Base-by-base conservation (phyloP, 2,888 invertebrate species). In the Chydorus sphaericus region DNA sequence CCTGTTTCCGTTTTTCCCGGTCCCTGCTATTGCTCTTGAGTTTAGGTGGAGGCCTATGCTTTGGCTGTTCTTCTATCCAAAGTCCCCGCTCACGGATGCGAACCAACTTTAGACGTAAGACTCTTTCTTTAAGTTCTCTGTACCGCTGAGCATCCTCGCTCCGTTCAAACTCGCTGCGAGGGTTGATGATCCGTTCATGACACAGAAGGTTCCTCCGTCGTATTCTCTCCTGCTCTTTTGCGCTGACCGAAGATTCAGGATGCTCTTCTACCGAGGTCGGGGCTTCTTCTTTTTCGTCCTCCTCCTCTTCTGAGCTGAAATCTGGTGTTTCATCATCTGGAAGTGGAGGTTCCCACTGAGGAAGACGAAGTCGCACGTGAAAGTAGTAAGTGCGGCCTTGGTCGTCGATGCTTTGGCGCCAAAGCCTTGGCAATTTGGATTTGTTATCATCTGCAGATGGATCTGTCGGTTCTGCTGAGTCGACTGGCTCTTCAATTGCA, bases 381-480 rank as follows among this genome's bases (percentile, higher is more conserved):
- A 93, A 97, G 73, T 91, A 97, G 70, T 93, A 96, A 0, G 82
- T 78, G 61, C 90, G 78, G 0, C 93, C 93, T 55, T 84, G 82
- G 3, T 77, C 71, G 67, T 93, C 92, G 59, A 78, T 75, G 0
- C 88, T 85, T 63, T 81, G 83, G 64, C 87, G 85, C 96, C 96
- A 97, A 66, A 83, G 79, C 0, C 84, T 83, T 0, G 91, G 90
- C 57, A 93, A 71, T 62, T 37, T 57, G 11, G 18, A 52, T 14
- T 14, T 11, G 10, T 33, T 14, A 14, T 14, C 14, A 33, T 33
- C 36, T 11, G 14, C 36, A 5, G 50, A 30, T 28, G 29, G 20
- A 18, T 11, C 36, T 29, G 23, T 8, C 11, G 39, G 16, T 20
- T 49, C 37, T 3, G 55, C 53, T n/a, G 60, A 28, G 30, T 51